A percentile compares a stretch with the other conserved stretches of the same genome.
Evolutionary conservation across 2,113 vertebrate species (phyloP).

Genomic region (Anarrhichthys ocellatus): DNA sequence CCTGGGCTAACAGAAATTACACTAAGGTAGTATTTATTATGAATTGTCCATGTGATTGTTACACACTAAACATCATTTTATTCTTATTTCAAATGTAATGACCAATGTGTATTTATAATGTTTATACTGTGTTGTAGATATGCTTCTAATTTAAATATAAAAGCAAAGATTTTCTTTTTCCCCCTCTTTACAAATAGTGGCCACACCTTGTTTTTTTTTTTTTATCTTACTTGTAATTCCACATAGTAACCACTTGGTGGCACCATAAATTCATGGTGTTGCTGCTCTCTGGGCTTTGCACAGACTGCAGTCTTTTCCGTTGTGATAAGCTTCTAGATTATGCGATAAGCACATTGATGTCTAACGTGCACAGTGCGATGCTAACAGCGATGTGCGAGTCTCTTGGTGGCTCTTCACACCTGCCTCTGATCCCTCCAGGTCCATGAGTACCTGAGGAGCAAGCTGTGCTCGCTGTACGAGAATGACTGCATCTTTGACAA

Average conservation of each 20-base stretch:
- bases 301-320: neutral
- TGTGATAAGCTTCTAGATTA: neutral
- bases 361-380: neutral
- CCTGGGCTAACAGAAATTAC: neutral
- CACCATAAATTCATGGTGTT: neutral
- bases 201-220: conserved; percentile 38
- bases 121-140: neutral
- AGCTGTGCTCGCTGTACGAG: conserved; percentile 86
- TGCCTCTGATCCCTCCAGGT: conserved; percentile 67
- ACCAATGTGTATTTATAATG: neutral
- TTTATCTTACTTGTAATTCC: neutral
- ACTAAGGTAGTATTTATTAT: neutral
- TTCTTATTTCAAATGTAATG: neutral
- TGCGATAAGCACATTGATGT: neutral
- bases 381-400: neutral
- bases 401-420: neutral
- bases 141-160: neutral
- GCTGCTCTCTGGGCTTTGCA: neutral
- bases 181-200: neutral
- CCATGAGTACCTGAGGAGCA: conserved; percentile 86
- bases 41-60: neutral
- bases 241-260: conserved; percentile 52
- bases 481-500: conserved; percentile 88
- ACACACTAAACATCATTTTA: neutral
- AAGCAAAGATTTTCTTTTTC: neutral